Conservation (phyloP, 1,140 invertebrate genomes). For the Zaprionus davidi region DNA sequence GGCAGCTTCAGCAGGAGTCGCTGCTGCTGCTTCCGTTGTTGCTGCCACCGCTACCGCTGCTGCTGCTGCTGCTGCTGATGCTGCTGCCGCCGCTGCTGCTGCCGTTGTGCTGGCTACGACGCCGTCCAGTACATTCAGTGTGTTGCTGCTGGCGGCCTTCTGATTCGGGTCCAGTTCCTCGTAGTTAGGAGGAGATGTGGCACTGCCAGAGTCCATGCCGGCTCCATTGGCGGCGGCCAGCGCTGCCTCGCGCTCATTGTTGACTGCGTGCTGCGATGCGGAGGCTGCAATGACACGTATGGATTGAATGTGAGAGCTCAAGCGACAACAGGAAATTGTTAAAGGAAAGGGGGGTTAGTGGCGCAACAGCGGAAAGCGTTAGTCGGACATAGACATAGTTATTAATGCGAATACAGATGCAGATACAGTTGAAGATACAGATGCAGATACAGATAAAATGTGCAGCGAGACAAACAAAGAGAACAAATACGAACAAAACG, state of each 20-base stretch:
- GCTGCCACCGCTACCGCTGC: too few relatives aligned
- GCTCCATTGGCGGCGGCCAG: slow-evolving; percentile 67
- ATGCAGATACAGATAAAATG: slow-evolving; percentile 15
- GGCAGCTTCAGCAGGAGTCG: slow-evolving; percentile 36
- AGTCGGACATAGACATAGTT: slow-evolving; percentile 51
- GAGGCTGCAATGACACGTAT: slow-evolving; percentile 83
- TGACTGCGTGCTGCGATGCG: slow-evolving; percentile 80
- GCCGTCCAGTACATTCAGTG: slow-evolving; percentile 64
- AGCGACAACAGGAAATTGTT: slow-evolving; percentile 81
- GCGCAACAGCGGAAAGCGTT: background rate
- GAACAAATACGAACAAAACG: slow-evolving; percentile 32
- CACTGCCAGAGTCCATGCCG: slow-evolving; percentile 53
- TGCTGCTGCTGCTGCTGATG: slow-evolving; percentile 27
- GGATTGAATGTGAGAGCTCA: slow-evolving; percentile 83
- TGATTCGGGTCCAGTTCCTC: slow-evolving; percentile 83
- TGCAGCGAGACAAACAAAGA: slow-evolving; percentile 12
- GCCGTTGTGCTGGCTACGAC: slow-evolving; percentile 62
- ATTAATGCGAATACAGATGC: slow-evolving; percentile 24
- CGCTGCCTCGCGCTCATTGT: slow-evolving; percentile 81
- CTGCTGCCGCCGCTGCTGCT: slow-evolving; percentile 53
- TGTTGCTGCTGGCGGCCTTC: slow-evolving; percentile 79
- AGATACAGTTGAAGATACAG: slow-evolving; percentile 6
- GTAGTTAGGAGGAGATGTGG: slow-evolving; percentile 74
- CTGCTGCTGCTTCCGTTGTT: slow-evolving; percentile 20
- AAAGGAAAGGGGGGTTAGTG: background rate